Evolutionary conservation across 2,113 vertebrate genomes (phyloP), one percentile per base, ranked within the genome.

Genomic region (Dromas ardeola): DNA sequence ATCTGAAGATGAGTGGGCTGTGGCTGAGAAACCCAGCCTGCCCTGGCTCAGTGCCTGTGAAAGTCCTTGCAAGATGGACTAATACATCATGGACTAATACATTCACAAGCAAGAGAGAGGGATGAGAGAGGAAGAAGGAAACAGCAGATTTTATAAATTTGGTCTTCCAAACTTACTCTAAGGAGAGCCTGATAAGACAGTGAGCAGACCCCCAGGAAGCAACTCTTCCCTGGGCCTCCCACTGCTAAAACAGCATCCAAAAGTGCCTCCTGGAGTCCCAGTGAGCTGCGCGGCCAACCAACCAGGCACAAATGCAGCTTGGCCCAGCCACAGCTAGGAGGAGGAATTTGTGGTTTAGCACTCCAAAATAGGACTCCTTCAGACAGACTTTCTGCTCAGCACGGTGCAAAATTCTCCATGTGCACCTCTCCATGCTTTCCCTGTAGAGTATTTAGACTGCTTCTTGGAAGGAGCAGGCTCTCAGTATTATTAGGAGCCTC

Each of bases 311-410:
- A 80, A 43, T 8, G 25, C 45, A 86, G 21, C 15, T 65, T 49
- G 19, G 61, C 15, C 36, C 38, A 81, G 15, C 7, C 27, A 25
- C 4, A 10, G 32, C n/a, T 72, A 10, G 1, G 1, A 63, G 38
- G 13, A 66, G 45, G 36, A 66, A 38, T 66, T 40, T 86, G 26
- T 79, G 30, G 11, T 7, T 84, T 76, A 74, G 15, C 20, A 50
- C 29, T 59, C 34, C 47, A 76, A 78, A 78, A 81, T 38, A 17
- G 13, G 13, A 62, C 23, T 84, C 38, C 4, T 81, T 86, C 0
- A 0, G 38, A 74, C 5, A 16, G 38, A 30, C 47, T 50, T 95
- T 67, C 65, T 52, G 2, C 58, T 84, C 1, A 0, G 17, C 30
- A 2, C 3, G 1, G 18, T 79, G 47, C 29, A 67, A 55, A 86